Percentiles rank a stretch among this genome's conserved stretches.
These are phyloP conservation scores for Echinops telfairi DNA, from an alignment of 2,113 vertebrate genomes.

Conservation along the genomic window DNA sequence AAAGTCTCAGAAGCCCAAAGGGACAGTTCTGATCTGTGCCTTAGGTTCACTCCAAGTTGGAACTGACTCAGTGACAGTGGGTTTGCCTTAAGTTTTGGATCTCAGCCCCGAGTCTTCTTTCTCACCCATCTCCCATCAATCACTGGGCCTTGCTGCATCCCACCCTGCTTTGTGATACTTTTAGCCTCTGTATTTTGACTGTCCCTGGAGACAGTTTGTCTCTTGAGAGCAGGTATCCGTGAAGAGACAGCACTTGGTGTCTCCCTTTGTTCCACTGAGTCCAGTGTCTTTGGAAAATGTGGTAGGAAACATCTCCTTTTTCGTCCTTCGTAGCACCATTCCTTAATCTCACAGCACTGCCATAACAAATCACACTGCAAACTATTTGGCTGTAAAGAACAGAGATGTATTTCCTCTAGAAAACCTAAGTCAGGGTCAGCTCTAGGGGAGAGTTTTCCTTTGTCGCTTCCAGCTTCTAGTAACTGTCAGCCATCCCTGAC, in stretches of 20 bases:
- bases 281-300: background rate
- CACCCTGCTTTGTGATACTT: background rate
- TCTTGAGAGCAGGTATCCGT: background rate
- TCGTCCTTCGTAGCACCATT: background rate
- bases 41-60: no score
- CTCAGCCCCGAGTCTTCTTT: background rate
- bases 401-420: background rate
- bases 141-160: background rate
- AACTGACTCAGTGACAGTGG: no score
- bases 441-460: background rate
- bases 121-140: background rate
- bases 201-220: background rate
- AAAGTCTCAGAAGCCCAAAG: no score
- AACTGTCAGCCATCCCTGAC: background rate
- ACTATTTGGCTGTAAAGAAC: background rate
- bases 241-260: background rate
- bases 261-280: background rate
- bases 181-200: background rate
- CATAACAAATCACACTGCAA: background rate
- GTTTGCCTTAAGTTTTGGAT: background rate
- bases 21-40: no score
- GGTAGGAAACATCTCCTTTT: background rate
- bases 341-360: background rate
- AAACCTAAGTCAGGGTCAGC: background rate
- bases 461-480: background rate